Evolutionary conservation across 37 sponge, comb jelly and placozoan genomes (phyloP).

Genomic region (Haliclona indistincta): DNA sequence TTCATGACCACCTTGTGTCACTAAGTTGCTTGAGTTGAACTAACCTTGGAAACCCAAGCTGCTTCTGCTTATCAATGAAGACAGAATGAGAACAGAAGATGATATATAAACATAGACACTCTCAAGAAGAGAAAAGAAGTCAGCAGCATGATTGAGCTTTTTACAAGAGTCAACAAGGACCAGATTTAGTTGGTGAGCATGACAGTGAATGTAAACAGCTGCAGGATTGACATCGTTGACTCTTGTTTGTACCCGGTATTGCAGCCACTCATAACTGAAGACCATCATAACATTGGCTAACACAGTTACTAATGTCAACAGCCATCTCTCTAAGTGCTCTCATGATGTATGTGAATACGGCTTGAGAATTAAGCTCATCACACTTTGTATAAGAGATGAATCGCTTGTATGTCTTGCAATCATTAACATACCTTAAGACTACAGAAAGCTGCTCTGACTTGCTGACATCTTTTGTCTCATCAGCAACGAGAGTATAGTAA

Average conservation of each 20-base stretch:
- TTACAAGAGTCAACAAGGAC: constrained; percentile 14
- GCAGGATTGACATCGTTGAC: background rate
- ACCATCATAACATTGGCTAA: constrained; percentile 23
- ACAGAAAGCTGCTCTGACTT: constrained; percentile 13
- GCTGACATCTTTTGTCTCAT: constrained; percentile 12
- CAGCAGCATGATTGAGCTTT: background rate
- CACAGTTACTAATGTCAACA: constrained; percentile 1
- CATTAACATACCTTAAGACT: constrained; percentile 6
- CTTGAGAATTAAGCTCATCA: constrained; percentile 5
- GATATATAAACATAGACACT: constrained; percentile 7
- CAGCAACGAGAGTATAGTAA: constrained; percentile 6
- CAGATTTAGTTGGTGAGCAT: constrained; percentile 25
- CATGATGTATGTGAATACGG: constrained; percentile 6
- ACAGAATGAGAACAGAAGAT: background rate
- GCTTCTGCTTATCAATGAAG: constrained; percentile 8
- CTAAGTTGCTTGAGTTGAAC: constrained; percentile 7
- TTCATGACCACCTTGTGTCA: constrained; percentile 30
- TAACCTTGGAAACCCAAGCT: background rate
- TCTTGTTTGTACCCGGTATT: background rate
- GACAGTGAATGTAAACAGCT: constrained; percentile 17
- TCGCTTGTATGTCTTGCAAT: constrained; percentile 2
- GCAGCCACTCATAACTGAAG: constrained; percentile 26
- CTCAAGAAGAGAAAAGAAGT: constrained; percentile 14
- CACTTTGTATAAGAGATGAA: background rate
- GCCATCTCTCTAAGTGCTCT: background rate